phyloP scores from a whole-genome alignment of 2,113 vertebrate genomes.

The Malaclemys terrapin region DNA sequence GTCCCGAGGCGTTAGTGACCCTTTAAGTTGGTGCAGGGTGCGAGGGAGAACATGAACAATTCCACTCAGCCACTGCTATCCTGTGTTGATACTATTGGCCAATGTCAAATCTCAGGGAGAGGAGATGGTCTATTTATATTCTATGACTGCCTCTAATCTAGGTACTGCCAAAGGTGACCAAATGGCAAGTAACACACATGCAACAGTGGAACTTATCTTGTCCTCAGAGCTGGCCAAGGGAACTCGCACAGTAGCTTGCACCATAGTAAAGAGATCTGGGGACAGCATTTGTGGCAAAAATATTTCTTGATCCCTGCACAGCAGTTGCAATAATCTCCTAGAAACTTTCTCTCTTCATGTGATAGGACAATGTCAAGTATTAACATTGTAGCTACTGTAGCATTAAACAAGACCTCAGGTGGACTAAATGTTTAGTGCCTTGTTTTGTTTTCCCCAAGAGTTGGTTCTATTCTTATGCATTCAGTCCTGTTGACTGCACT shows the following conservation, averaged over 20 bases:
- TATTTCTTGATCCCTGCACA: not conserved
- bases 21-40: not conserved
- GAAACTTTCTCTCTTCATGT: not conserved
- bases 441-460: not conserved
- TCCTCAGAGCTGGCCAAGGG: not conserved
- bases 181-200: not conserved
- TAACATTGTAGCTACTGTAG: not conserved
- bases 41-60: not conserved
- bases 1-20: too few species aligned
- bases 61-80: not conserved
- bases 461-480: not conserved
- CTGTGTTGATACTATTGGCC: not conserved
- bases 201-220: accelerated
- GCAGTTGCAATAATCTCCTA: not conserved
- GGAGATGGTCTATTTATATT: not conserved
- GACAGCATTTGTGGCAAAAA: not conserved
- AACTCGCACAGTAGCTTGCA: not conserved
- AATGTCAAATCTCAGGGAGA: not conserved
- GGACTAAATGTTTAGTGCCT: not conserved
- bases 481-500: not conserved
- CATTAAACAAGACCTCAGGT: not conserved
- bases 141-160: not conserved
- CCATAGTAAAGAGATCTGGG: not conserved
- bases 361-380: not conserved
- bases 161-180: not conserved